A percentile compares a stretch with the other conserved stretches of the same genome.
These are phyloP conservation scores for Erebia ligea DNA, from an alignment of 2,888 invertebrate genomes.

Conservation along the genomic window DNA sequence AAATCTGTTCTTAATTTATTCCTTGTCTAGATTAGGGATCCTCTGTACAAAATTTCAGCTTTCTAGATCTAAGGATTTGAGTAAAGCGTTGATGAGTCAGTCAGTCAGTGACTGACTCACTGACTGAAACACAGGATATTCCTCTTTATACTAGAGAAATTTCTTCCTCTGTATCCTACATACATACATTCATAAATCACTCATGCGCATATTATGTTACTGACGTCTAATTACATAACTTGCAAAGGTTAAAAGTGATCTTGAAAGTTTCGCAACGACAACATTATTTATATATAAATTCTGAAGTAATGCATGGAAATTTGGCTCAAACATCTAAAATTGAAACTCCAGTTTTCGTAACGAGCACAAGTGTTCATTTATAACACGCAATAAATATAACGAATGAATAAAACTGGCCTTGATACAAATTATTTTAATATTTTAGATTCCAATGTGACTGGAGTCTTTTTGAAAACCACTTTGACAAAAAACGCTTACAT, in stretches of 20 bases:
- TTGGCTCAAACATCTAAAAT: slow-evolving; percentile 65
- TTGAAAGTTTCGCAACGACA: slow-evolving; percentile 23
- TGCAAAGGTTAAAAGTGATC: slow-evolving; percentile 6
- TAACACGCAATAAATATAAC: slow-evolving; percentile 45
- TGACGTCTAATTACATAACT: slow-evolving; percentile 5
- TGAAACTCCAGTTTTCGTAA: slow-evolving; percentile 67
- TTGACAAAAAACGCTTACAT: slow-evolving; percentile 1
- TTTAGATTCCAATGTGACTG: slow-evolving; percentile 28
- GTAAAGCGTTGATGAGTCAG: no score
- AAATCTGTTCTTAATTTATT: no score
- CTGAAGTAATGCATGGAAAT: slow-evolving; percentile 42
- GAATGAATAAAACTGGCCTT: slow-evolving; percentile 37
- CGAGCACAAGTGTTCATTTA: slow-evolving; percentile 55
- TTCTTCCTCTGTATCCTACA: no score
- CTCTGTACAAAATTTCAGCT: no score
- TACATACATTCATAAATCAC: neutral
- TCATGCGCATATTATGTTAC: neutral
- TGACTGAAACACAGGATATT: no score
- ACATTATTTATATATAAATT: slow-evolving; percentile 22
- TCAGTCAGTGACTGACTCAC: no score
- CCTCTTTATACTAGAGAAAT: no score
- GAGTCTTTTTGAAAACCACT: neutral
- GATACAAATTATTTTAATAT: slow-evolving; percentile 38
- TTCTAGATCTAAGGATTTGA: no score
- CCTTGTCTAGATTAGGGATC: no score